Evolutionary conservation across 1,140 invertebrate genomes (phyloP), one percentile per base, ranked within the genome.

Genomic region (Cherax destructor): DNA sequence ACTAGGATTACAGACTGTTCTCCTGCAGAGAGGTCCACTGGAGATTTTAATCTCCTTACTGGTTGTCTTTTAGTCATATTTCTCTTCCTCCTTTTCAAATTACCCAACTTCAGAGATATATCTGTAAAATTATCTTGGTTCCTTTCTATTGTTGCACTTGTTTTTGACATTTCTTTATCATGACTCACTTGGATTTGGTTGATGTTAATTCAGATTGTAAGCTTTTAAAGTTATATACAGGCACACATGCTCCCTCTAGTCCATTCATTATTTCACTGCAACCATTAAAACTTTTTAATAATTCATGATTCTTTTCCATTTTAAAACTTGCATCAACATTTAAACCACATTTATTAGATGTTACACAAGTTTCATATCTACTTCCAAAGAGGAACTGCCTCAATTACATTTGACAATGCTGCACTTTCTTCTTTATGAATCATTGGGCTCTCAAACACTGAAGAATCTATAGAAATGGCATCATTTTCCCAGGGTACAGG

Each of bases 391-490:
- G 11, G 72, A n/a, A 56, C 83, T 52, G 18, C 0, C 13, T 24
- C 50, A 3, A 52, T 21, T n/a, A 76, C 72, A 21, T 52, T 52
- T 74, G 24, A 61, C 3, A 16, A 74, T n/a, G 49, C 18, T n/a
- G 10, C 69, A 49, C 61, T 74, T 21, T 74, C 49, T 21, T 24
- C 49, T 56, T 76, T 52, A 21, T 56, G 5, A 52, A 18, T 10
- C 41, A 30, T 18, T 52, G 83, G 83, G 41, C 83, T 86, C 49
- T 76, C 65, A 74, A 86, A 86, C 16, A 74, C 72, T 56, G 83
- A 86, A 16, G 41, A 50, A 24, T 86, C 74, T 21, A 69, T 49
- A 47, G 72, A 76, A 7, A 86, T 21, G 59, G 56, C 13, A 16
- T 50, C 21, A 9, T 59, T 24, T 7, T 76, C 49, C 21, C 72